Base-by-base conservation (phyloP, 2,888 invertebrate genomes). In the Lithosia quadra region DNA sequence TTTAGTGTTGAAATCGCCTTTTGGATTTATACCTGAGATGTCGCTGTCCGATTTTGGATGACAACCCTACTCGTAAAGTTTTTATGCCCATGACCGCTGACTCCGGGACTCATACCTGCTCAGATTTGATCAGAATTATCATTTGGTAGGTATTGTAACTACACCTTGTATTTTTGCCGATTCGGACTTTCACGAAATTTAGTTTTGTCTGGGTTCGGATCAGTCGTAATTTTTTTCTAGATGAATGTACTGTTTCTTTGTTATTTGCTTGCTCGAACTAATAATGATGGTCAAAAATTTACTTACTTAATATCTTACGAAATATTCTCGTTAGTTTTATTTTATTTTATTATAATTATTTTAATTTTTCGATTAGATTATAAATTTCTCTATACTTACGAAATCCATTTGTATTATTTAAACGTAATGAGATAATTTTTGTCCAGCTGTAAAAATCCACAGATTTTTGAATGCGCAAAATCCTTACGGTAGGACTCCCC, bases 1-100 rank as follows among this genome's bases (percentile, higher is more conserved):
- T 58, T 77, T 74, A 70, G 68, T 63, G 67, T 68, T 67, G 18
- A 68, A 74, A 43, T 43, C 10, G 36, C 18, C 18, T 11, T 39
- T 53, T 33, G 15, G 21, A n/a, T 63, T 63, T 55, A 33, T 22
- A 63, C 67, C 69, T 71, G 69, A 34, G 65, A 67, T 72, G 71
- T 77, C 22, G 13, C 43, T 15, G 62, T 63, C 22, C 43, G 63
- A 71, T 76, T 74, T 74, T 74, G 66, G 53, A 73, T 78, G 76
- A 65, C 78, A 81, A 61, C 78, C 79, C 80, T 81, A 58, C 61
- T 67, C 79, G 62, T 80, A 78, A 79, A 76, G 63, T 78, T 79
- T 81, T 81, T 81, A 81, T 75, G 67, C 10, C 64, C 68, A 43
- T 72, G 73, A 72, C 70, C 72, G 81, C 79, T 75, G 81, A 76